These are phyloP conservation scores for Micronycteris hirsuta DNA, from an alignment of 2,113 vertebrate species.

Conservation along the genomic window DNA sequence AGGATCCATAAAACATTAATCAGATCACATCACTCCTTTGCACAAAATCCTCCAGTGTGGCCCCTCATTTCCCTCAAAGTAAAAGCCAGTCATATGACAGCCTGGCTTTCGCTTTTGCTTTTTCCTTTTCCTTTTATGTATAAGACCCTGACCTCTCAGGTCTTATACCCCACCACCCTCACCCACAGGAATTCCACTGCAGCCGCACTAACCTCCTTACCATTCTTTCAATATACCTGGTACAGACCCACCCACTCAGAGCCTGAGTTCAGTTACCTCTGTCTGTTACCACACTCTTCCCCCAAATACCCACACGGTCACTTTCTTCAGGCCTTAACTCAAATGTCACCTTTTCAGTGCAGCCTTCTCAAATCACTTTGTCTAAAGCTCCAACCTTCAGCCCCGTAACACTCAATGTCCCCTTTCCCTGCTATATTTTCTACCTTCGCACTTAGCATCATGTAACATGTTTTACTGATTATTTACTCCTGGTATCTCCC, in stretches of 20 bases:
- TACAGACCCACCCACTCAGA: not conserved
- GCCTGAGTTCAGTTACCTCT: not conserved
- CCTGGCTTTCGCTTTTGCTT: not conserved
- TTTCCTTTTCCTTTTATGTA: too few relatives aligned
- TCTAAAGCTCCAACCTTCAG: not conserved
- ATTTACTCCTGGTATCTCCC: not conserved
- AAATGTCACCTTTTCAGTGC: not conserved
- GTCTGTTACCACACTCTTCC: not conserved
- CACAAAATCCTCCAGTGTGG: not conserved
- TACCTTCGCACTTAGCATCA: not conserved
- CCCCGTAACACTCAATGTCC: not conserved
- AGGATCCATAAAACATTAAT: slow-evolving; percentile 16
- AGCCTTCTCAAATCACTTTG: not conserved
- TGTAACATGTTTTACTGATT: not conserved
- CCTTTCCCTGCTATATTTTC: not conserved
- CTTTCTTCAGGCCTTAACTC: slow-evolving; percentile 14
- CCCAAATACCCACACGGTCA: not conserved
- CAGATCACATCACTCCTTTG: not conserved
- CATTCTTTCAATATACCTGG: not conserved
- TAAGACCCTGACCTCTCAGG: not conserved
- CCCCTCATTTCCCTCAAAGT: slow-evolving; percentile 18
- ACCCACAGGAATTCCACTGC: not conserved
- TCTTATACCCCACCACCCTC: not conserved
- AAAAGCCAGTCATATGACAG: not conserved
- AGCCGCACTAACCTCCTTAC: not conserved